Percentiles rank a stretch among this genome's conserved stretches.
Evolutionary conservation across 2,888 invertebrate species (phyloP).

Genomic region (Ectobius pallidus): DNA sequence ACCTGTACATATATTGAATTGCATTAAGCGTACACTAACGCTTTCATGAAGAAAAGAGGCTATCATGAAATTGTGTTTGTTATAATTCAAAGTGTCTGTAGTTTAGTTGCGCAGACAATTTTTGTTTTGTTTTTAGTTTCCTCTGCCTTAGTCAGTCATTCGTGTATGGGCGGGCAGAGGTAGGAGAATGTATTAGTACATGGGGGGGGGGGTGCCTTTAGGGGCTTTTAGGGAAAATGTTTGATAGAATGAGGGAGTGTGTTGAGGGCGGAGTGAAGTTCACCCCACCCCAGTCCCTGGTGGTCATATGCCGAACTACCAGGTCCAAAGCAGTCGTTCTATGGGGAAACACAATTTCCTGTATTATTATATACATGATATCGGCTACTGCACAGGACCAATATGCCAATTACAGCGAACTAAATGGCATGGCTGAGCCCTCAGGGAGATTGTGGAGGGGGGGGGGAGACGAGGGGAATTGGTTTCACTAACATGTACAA

Average conservation of each 20-base stretch:
- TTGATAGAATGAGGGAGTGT: not conserved
- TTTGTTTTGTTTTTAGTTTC: no score
- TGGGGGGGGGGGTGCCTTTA: not conserved
- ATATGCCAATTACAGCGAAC: conserved; percentile 21
- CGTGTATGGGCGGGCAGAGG: not conserved
- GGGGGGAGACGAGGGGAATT: not conserved
- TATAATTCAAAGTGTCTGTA: no score
- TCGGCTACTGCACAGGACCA: not conserved
- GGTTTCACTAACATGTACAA: not conserved
- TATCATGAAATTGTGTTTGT: no score
- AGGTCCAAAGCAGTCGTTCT: not conserved
- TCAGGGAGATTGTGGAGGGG: no score
- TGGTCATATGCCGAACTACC: not conserved
- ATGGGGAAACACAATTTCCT: conserved; percentile 11
- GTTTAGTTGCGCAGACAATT: no score
- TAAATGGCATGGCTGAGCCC: not conserved
- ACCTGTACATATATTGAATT: no score
- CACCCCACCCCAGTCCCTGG: not conserved
- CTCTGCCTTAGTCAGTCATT: not conserved
- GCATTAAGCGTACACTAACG: no score
- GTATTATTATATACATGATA: not conserved
- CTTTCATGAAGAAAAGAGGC: no score
- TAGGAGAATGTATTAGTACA: not conserved
- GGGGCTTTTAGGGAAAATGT: conserved; percentile 9
- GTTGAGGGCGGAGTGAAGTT: not conserved